Evolutionary conservation across 2,113 vertebrate genomes (phyloP), one percentile per base, ranked within the genome.

Genomic region (Callospermophilus lateralis): DNA sequence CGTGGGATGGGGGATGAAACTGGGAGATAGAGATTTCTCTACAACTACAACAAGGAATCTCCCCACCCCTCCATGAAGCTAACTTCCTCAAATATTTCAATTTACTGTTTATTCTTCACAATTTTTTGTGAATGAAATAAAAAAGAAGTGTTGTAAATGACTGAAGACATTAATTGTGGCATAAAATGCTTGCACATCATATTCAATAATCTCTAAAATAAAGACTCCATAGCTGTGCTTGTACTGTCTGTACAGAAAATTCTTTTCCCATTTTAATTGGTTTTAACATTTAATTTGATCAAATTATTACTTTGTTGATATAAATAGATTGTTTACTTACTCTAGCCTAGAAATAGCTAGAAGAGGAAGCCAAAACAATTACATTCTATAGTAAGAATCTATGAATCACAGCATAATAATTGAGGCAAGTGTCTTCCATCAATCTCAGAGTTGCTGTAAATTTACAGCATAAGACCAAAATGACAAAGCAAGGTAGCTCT

Each of bases 241-340:
- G 30, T 19, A 68, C 19, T 65, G 93, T 32, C 77, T 55, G 42
- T 63, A 81, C 30, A 22, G 37, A 93, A 95, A 84, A 26, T 51
- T 79, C 28, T 73, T 95, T 89, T 87, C 61, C 28, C n/a, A 34
- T 96, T 92, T 89, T 89, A 89, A 95, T 79, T 70, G 61, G 37
- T 78, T 91, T 96, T 95, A 81, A 77, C 70, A 81, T 94, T 94
- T 80, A 93, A 96, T 97, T 96, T 97, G 51, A 63, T 68, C 53
- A 94, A 97, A 86, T 93, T 92, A 94, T 94, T 96, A 78, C 42
- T 63, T 76, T 81, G 70, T 84, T 95, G 65, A 92, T 94, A 90
- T 90, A 97, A 93, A 97, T 73, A 95, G 34, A 26, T 90, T 96
- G 77, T 95, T 95, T 96, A 87, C 89, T 92, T 95, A 79, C 55